Percentiles rank a stretch among this genome's conserved stretches.
These are phyloP conservation scores for Andrena marginata DNA, from an alignment of 2,888 invertebrate species.

Conservation along the genomic window DNA sequence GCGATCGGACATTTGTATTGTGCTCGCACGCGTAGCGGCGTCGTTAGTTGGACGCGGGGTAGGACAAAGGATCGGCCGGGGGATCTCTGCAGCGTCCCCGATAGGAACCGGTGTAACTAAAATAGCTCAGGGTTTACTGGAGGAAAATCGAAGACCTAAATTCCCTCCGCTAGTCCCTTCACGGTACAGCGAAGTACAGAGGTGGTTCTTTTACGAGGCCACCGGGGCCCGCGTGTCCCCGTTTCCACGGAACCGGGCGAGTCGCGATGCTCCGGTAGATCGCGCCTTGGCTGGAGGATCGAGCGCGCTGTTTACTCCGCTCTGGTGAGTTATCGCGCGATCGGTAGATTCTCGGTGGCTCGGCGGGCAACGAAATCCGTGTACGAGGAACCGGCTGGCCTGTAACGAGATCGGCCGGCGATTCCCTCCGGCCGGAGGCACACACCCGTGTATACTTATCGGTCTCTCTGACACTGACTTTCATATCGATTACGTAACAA, in stretches of 20 bases:
- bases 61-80: too few species aligned
- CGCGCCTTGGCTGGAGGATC: not conserved
- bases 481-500: conserved; percentile 62
- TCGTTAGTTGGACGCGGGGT: too few species aligned
- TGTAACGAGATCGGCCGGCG: conserved; percentile 38
- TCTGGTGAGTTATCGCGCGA: not conserved
- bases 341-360: conserved; percentile 9
- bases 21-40: too few species aligned
- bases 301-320: conserved; percentile 9
- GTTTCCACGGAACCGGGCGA: not conserved
- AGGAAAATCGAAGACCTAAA: not conserved
- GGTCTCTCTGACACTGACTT: conserved; percentile 69
- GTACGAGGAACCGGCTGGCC: conserved; percentile 37
- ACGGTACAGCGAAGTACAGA: not conserved
- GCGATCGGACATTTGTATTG: too few species aligned
- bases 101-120: too few species aligned
- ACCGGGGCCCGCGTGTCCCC: conserved; percentile 3
- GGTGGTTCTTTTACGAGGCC: not conserved
- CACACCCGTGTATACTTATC: conserved; percentile 6
- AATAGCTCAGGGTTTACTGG: too few species aligned
- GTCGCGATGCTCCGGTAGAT: not conserved
- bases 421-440: not conserved
- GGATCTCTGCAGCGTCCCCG: too few species aligned
- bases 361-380: not conserved
- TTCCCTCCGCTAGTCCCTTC: too few species aligned